These are phyloP conservation scores for Pantherophis vulpinus DNA, from an alignment of 2,797 vertebrate genomes.

Conservation along the genomic window DNA sequence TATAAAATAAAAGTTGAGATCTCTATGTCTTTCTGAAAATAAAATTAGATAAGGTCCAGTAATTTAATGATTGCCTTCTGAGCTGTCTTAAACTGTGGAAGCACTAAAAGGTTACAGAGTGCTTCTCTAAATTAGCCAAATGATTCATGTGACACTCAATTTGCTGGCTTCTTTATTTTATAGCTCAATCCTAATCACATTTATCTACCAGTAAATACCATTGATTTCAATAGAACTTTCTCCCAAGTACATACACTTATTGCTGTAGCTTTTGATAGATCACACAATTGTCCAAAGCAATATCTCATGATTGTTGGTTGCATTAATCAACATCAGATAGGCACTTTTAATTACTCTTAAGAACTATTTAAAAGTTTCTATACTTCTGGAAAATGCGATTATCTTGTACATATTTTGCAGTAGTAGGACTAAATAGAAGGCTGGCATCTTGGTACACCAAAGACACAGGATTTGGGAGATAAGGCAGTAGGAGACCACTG, in stretches of 20 bases:
- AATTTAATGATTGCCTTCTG: conserved; percentile 3
- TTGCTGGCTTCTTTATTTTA: not conserved
- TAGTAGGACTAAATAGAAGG: not conserved
- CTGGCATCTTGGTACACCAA: not conserved
- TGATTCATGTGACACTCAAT: conserved; percentile 11
- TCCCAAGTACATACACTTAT: not conserved
- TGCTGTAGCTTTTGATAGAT: not conserved
- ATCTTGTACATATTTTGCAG: not conserved
- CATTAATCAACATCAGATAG: not conserved
- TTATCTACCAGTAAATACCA: conserved; percentile 14
- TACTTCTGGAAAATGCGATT: not conserved
- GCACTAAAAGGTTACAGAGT: not conserved
- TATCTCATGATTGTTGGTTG: not conserved
- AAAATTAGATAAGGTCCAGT: not conserved
- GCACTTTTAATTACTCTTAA: conserved; percentile 1
- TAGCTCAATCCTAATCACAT: not conserved
- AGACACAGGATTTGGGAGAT: not conserved
- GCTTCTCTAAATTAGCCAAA: not conserved
- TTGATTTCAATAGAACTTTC: conserved; percentile 2
- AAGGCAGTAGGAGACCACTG: not conserved
- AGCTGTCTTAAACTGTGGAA: not conserved
- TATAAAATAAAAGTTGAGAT: not conserved
- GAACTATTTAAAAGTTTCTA: not conserved
- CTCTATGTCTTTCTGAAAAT: not conserved
- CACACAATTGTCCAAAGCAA: not conserved